Evolutionary conservation across 2,888 invertebrate species (phyloP).

Genomic region (Parnassius glacialis): DNA sequence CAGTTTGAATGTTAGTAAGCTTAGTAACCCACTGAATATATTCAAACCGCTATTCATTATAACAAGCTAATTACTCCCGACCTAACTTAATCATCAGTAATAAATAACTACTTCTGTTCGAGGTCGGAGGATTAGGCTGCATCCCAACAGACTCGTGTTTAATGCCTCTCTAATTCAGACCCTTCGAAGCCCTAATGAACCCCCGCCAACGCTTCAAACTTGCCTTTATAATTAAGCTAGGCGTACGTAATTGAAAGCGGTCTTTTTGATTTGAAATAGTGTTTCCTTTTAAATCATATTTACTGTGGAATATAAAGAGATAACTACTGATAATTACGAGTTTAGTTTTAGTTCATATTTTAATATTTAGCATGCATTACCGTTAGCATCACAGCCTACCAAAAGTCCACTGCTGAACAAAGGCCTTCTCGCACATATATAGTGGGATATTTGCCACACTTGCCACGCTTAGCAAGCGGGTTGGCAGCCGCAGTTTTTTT

Average conservation of each 20-base stretch:
- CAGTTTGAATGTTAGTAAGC: constrained; percentile 2
- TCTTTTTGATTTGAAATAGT: constrained; percentile 41
- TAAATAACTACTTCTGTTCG: constrained; percentile 23
- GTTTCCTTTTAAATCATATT: too few species aligned
- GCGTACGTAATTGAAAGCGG: constrained; percentile 54
- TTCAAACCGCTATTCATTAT: constrained; percentile 15
- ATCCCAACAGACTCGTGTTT: constrained; percentile 45
- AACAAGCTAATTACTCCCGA: constrained; percentile 18
- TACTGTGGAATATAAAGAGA: too few species aligned
- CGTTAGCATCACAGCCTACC: too few species aligned
- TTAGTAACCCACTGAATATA: constrained; percentile 11
- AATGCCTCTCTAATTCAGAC: constrained; percentile 39
- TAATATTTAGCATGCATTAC: too few species aligned
- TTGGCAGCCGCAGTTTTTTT: too few species aligned
- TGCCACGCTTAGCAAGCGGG: too few species aligned
- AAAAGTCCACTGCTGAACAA: too few species aligned
- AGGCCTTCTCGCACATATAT: too few species aligned
- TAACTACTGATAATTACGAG: too few species aligned
- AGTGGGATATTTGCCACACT: too few species aligned
- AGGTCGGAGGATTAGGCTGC: constrained; percentile 27
- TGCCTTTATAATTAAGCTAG: constrained; percentile 48
- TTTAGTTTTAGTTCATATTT: too few species aligned
- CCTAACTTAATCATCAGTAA: constrained; percentile 28
- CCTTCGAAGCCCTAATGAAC: constrained; percentile 32
- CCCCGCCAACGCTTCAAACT: constrained; percentile 37